These are phyloP conservation scores for Platyscapa corneri DNA, from an alignment of 1,140 invertebrate species.

Conservation along the genomic window DNA sequence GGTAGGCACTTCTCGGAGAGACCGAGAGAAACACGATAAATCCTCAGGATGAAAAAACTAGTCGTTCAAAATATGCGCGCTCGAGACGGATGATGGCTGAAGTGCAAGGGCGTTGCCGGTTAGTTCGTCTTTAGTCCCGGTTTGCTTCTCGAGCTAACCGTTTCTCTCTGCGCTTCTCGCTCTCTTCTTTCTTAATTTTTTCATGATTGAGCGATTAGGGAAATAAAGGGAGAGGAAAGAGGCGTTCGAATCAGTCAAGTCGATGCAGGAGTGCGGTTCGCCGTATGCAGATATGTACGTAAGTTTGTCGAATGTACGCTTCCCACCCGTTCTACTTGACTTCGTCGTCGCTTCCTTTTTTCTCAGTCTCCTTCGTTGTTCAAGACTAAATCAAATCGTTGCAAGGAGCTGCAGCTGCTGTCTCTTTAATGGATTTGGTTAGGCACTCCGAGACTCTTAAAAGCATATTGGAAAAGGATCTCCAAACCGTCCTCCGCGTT, in stretches of 20 bases:
- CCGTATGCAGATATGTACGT: background rate
- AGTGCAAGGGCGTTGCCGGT: constrained; percentile 66
- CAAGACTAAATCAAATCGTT: constrained; percentile 45
- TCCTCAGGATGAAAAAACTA: constrained; percentile 63
- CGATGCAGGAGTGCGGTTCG: background rate
- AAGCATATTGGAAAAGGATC: constrained; percentile 41
- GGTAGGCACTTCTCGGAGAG: constrained; percentile 31
- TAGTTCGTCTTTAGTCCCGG: constrained; percentile 53
- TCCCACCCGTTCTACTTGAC: background rate
- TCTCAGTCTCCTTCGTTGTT: constrained; percentile 4
- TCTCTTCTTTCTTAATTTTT: constrained; percentile 61
- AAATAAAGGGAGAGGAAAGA: constrained; percentile 57
- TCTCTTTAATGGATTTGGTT: constrained; percentile 49
- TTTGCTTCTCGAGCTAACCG: background rate
- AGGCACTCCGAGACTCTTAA: constrained; percentile 24
- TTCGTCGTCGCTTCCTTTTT: background rate
- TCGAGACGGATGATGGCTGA: constrained; percentile 70
- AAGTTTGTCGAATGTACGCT: background rate
- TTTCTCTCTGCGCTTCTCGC: constrained; percentile 32
- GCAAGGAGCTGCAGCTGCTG: constrained; percentile 39
- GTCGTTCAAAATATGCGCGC: constrained; percentile 64
- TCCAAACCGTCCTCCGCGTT: background rate
- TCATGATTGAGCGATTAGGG: constrained; percentile 68
- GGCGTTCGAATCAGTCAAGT: constrained; percentile 61
- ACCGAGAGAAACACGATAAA: constrained; percentile 65